phyloP scores from a whole-genome alignment of 2,113 vertebrate genomes.

The Phyllopteryx taeniolatus region DNA sequence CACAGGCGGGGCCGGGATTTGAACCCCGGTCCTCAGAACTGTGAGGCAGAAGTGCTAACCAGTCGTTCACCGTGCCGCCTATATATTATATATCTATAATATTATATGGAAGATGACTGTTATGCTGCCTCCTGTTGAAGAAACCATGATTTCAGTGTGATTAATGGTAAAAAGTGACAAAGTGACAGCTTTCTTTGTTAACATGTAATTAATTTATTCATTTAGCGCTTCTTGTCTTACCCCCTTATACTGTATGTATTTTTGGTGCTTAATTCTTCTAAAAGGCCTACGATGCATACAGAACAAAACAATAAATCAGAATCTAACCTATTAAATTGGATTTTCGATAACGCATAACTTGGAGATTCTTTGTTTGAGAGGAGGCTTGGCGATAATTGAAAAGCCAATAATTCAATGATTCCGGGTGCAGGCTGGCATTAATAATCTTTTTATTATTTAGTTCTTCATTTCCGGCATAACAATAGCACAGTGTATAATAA shows the following conservation, averaged over 20 bases:
- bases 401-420: slow-evolving; percentile 71
- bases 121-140: not conserved
- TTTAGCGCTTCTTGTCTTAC: slow-evolving; percentile 41
- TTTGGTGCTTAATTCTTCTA: slow-evolving; percentile 60
- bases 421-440: slow-evolving; percentile 71
- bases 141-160: slow-evolving; percentile 57
- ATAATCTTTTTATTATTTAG: slow-evolving; percentile 77
- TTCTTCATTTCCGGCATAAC: slow-evolving; percentile 70
- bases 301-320: slow-evolving; percentile 73
- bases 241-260: slow-evolving; percentile 62
- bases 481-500: slow-evolving; percentile 71
- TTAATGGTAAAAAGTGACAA: slow-evolving; percentile 56
- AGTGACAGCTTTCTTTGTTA: slow-evolving; percentile 55
- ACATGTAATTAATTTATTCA: slow-evolving; percentile 68
- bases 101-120: not conserved
- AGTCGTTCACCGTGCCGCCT: no score
- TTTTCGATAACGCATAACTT: slow-evolving; percentile 76
- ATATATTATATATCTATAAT: no score
- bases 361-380: slow-evolving; percentile 76
- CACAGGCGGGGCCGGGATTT: no score
- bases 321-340: slow-evolving; percentile 78
- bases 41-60: no score
- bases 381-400: slow-evolving; percentile 74
- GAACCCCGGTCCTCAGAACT: no score
- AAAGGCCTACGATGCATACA: slow-evolving; percentile 72